Base-by-base conservation (phyloP, 2,113 vertebrate genomes). In the Platysternon megacephalum region DNA sequence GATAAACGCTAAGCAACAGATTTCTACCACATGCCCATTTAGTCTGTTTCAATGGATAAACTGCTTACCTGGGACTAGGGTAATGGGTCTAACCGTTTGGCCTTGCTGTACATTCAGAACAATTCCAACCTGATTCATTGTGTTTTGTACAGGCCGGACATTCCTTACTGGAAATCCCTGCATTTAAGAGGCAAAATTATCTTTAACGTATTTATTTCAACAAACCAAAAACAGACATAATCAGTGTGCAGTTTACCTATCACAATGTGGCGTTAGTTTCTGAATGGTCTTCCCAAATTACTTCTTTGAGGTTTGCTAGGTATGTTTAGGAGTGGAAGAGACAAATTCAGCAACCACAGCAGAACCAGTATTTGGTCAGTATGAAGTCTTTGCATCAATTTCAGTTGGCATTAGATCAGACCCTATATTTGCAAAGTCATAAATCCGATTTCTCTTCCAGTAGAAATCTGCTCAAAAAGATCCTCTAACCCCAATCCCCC, bases 21-120 rank as follows among this genome's bases (percentile, higher is more conserved):
- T 78, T 46, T 44, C 35, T 0, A 0, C 7, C 49, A 39, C 26
- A 72, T 61, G 39, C 3, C 10, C 0, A n/a, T 92, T 90, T 65
- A 79, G 74, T 92, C 39, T 39, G 82, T 87, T 80, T 29, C 84
- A 51, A 87, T 58, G 79, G 24, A 87, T 51, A 56, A 8, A 85
- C 61, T 83, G 91, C 92, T 98, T 97, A 99, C 99, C 99, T 98
- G 99, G 98, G 79, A 99, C 98, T 5, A 99, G 97, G 3, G 99
- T 99, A 93, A 99, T 99, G 5, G 99, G 99, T 95, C 99, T 98
- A 6, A 99, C 98, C 0, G 99, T 99, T 87, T 99, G 99, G 84
- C 99, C 99, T 52, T 99, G 98, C 97, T 99, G 99, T 5, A 99
- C 98, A 4, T 99, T 99, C 91, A 99, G 95, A 28, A 99, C 98